phyloP scores from a whole-genome alignment of 2,797 vertebrate species.

The Melanogrammus aeglefinus region DNA sequence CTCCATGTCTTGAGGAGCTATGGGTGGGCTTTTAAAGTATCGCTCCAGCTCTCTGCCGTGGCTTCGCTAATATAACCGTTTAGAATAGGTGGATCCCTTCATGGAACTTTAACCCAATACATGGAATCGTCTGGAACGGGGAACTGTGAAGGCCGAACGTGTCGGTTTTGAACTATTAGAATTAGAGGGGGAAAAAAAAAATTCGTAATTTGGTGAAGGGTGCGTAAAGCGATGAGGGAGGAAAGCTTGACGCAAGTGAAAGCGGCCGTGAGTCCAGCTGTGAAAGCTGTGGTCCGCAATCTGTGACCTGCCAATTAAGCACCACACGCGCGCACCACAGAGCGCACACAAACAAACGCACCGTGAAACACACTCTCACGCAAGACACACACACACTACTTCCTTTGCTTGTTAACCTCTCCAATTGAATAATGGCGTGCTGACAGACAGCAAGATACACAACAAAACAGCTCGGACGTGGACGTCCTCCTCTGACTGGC shows the following conservation, averaged over 20 bases:
- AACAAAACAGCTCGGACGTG: too few species aligned
- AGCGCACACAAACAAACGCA: too few species aligned
- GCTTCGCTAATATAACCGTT: background rate
- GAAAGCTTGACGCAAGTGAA: too few species aligned
- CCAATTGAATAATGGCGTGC: background rate
- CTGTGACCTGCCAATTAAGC: background rate
- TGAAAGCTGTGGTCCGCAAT: background rate
- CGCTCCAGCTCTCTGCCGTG: background rate
- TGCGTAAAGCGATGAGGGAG: background rate
- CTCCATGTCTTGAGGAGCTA: background rate
- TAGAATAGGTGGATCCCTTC: background rate
- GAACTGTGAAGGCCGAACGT: background rate
- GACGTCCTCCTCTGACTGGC: too few species aligned
- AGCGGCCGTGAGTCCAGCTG: too few species aligned
- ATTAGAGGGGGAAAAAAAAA: background rate
- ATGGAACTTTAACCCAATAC: background rate
- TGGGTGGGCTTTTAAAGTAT: background rate
- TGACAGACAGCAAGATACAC: background rate
- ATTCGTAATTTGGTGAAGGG: background rate
- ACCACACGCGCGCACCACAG: background rate
- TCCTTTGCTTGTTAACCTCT: background rate
- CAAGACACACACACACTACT: background rate
- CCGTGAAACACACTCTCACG: too few species aligned
- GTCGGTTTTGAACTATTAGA: background rate
- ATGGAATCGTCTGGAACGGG: background rate